A percentile compares a stretch with the other conserved stretches of the same genome.
Conservation (phyloP, 2,888 invertebrate genomes). For the Lycia hirtaria region DNA sequence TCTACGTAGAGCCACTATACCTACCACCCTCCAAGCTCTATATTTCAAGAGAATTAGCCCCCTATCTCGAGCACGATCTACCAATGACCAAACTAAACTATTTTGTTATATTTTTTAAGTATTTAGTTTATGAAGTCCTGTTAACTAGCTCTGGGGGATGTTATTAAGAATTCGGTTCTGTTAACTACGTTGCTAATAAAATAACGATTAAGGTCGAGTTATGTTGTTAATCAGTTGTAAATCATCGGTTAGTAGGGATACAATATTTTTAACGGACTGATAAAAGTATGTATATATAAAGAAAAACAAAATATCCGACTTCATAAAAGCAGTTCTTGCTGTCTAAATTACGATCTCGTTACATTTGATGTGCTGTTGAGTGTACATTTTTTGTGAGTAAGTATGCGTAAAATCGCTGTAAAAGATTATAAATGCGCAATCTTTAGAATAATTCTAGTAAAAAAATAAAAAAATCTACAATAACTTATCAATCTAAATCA, state of each 20-base stretch:
- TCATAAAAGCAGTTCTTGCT: too few relatives aligned
- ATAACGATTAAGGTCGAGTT: constrained; percentile 18
- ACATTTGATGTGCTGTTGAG: neutral
- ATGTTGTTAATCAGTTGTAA: constrained; percentile 52
- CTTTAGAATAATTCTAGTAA: too few relatives aligned
- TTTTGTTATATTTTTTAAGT: constrained; percentile 14
- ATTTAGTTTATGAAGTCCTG: constrained; percentile 12
- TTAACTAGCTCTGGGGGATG: constrained; percentile 2
- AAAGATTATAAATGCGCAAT: too few relatives aligned
- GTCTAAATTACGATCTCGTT: too few relatives aligned
- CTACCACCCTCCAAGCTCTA: constrained; percentile 9
- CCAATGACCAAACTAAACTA: constrained; percentile 12
- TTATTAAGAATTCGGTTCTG: constrained; percentile 8
- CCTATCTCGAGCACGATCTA: constrained; percentile 22
- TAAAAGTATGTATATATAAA: too few relatives aligned
- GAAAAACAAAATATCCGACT: too few relatives aligned
- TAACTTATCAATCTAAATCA: too few relatives aligned
- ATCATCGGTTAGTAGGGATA: constrained; percentile 28
- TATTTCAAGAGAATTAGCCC: constrained; percentile 21
- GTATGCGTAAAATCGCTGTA: too few relatives aligned
- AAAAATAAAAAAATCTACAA: too few relatives aligned
- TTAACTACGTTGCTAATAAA: constrained; percentile 21
- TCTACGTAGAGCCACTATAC: constrained; percentile 18
- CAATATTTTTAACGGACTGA: neutral
- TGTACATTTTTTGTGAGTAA: too few relatives aligned